phyloP scores from a whole-genome alignment of 2,888 invertebrate genomes.

The Petrophora chlorosata region DNA sequence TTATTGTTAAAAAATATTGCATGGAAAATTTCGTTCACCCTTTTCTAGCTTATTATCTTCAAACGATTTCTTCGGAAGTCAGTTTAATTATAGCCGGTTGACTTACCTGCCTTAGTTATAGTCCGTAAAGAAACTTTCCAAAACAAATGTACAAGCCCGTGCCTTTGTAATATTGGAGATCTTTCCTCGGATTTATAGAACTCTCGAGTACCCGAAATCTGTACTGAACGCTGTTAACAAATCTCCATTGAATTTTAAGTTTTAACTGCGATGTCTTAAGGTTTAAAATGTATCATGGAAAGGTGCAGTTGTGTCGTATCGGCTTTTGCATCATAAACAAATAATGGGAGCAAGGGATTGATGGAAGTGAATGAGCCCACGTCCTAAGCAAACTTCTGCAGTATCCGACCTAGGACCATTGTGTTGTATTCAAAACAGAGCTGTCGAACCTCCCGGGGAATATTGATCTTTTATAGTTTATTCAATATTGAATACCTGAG shows the following conservation, averaged over 20 bases:
- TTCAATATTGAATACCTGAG: conserved; percentile 46
- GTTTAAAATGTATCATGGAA: conserved; percentile 43
- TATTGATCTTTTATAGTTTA: conserved; percentile 59
- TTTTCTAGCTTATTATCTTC: too few species aligned
- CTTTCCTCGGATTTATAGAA: conserved; percentile 53
- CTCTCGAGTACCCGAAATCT: conserved; percentile 50
- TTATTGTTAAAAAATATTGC: too few species aligned
- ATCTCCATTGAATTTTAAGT: conserved; percentile 36
- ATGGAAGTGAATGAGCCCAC: conserved; percentile 61
- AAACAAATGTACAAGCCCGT: conserved; percentile 48
- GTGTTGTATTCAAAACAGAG: conserved; percentile 59
- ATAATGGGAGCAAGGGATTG: conserved; percentile 74
- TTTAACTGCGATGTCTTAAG: conserved; percentile 43
- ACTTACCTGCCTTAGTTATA: conserved; percentile 34
- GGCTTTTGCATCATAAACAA: conserved; percentile 58
- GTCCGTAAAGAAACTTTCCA: conserved; percentile 40
- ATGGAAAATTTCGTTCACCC: too few species aligned
- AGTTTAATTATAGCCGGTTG: conserved; percentile 35
- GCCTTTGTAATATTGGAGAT: conserved; percentile 55
- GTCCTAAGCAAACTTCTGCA: conserved; percentile 74
- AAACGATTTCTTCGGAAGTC: conserved; percentile 3
- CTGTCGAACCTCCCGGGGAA: conserved; percentile 48
- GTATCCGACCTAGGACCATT: conserved; percentile 62
- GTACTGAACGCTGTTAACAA: conserved; percentile 38
- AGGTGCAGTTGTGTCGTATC: conserved; percentile 52